Base-by-base conservation (phyloP, 2,113 vertebrate species). In the Aegotheles bennettii region DNA sequence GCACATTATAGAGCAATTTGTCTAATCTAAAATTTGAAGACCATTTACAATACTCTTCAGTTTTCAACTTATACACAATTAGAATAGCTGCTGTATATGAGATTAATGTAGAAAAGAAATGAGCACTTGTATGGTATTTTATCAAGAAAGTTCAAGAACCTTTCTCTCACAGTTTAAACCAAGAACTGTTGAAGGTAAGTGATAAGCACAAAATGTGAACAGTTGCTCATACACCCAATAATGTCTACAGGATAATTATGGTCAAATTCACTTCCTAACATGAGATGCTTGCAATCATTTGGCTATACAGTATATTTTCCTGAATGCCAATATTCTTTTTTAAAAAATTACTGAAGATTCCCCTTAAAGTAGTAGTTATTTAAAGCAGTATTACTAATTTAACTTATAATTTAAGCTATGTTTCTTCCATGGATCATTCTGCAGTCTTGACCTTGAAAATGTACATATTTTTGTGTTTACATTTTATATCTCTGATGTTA, bases 121-220 rank as follows among this genome's bases (percentile, higher is more conserved):
- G 9, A 91, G 40, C 73, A 79, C 9, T 85, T 82, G 26, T 28
- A 76, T 81, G 54, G 17, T 25, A 83, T 90, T 95, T 96, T 89
- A 74, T 90, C 81, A 90, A 78, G 35, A 86, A 95, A 95, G 36
- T 95, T 95, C 73, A 93, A 63, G 67, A 95, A 67, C 14, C 91
- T 56, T 97, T 92, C 38, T 29, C 78, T 87, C 94, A 53, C 35
- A 91, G 38, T 92, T 93, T 91, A 84, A 70, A 87, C 80, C 91
- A 79, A 77, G 36, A 65, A 84, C 36, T 23, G 10, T n/a, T 96
- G 73, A 93, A 95, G 85, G 33, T 93, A 75, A 96, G 42, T 35
- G 53, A 71, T 68, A 25, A 84, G 42, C 24, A 80, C 16, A 90
- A 43, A 31, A 25, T 61, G 45, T 77, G 13, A 96, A 51, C 19